Percentiles rank a stretch among this genome's conserved stretches.
phyloP scores from a whole-genome alignment of 2,113 vertebrate species.

The Boulengeromyrus knoepffleri region DNA sequence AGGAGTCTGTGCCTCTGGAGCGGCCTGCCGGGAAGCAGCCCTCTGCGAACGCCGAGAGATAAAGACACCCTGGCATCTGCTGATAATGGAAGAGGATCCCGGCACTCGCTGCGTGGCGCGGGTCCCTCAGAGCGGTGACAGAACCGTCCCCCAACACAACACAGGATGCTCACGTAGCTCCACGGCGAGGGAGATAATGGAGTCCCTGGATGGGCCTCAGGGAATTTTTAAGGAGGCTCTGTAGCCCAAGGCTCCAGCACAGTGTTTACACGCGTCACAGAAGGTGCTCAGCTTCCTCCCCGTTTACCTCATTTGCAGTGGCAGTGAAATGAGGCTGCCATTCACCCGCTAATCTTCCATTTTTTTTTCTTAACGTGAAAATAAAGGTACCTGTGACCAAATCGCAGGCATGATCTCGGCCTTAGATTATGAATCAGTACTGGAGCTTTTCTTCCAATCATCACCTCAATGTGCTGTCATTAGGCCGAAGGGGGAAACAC shows the following conservation, averaged over 20 bases:
- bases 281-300: not conserved
- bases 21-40: slow-evolving; percentile 44
- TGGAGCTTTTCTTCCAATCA: not conserved
- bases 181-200: not conserved
- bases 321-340: not conserved
- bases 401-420: not conserved
- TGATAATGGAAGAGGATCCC: slow-evolving; percentile 46
- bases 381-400: not conserved
- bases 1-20: slow-evolving; percentile 36
- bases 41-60: slow-evolving; percentile 46
- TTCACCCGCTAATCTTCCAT: not conserved
- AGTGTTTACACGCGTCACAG: not conserved
- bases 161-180: not conserved
- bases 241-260: not conserved
- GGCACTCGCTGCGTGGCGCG: slow-evolving; percentile 18
- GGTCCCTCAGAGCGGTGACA: slow-evolving; percentile 23
- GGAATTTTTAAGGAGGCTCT: not conserved
- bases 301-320: not conserved
- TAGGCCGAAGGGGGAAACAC: not conserved
- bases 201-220: not conserved
- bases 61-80: slow-evolving; percentile 52
- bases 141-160: not conserved
- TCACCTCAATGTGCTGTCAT: not conserved
- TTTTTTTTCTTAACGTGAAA: not conserved
- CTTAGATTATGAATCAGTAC: not conserved